Evolutionary conservation across 2,888 invertebrate species (phyloP).

Genomic region (Sacculina carcini): DNA sequence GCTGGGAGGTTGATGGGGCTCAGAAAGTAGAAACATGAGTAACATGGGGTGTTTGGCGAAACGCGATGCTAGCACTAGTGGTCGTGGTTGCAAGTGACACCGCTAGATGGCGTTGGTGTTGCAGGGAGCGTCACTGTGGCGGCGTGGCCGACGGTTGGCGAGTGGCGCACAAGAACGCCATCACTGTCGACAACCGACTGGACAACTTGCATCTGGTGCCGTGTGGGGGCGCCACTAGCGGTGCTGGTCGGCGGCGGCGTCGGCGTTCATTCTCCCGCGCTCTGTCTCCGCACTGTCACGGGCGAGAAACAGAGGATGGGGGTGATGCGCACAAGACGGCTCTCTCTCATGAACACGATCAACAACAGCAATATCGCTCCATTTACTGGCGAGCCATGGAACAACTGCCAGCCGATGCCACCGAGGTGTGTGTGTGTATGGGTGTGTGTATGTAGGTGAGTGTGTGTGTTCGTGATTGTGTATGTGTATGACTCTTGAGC

Average conservation of each 20-base stretch:
- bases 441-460: too few relatives aligned
- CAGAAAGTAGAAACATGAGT: not conserved
- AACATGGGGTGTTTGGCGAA: not conserved
- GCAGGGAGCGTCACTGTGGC: conserved; percentile 25
- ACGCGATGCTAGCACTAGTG: too few relatives aligned
- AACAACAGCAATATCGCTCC: conserved; percentile 19
- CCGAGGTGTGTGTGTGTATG: not conserved
- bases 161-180: conserved; percentile 24
- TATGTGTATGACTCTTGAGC: too few relatives aligned
- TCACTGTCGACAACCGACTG: conserved; percentile 26
- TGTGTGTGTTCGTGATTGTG: too few relatives aligned
- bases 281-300: too few relatives aligned
- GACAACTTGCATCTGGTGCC: conserved; percentile 23
- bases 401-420: conserved; percentile 22
- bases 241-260: too few relatives aligned
- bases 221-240: too few relatives aligned
- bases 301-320: not conserved
- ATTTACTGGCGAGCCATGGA: conserved; percentile 26
- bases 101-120: conserved; percentile 5
- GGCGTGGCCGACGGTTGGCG: conserved; percentile 24
- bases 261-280: too few relatives aligned
- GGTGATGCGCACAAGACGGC: not conserved
- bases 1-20: not conserved
- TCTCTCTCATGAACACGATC: not conserved
- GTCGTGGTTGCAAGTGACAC: too few relatives aligned